phyloP scores from a whole-genome alignment of 2,888 invertebrate genomes.

The Glomeris marginata region DNA sequence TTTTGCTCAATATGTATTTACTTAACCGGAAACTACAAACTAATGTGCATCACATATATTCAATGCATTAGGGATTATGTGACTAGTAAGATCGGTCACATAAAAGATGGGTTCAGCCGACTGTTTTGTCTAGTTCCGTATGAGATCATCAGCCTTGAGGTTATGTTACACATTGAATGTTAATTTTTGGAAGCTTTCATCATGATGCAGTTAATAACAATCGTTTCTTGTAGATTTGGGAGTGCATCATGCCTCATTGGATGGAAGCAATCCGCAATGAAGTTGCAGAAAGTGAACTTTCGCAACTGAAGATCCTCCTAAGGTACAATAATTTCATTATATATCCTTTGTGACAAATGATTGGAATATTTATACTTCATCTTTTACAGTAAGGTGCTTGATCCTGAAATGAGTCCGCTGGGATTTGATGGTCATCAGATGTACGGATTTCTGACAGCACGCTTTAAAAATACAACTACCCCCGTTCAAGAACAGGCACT shows the following conservation, averaged over 20 bases:
- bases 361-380: not conserved
- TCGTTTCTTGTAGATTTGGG: constrained; percentile 48
- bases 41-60: not conserved
- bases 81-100: constrained; percentile 62
- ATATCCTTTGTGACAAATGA: not conserved
- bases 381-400: constrained; percentile 71
- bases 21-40: not conserved
- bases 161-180: constrained; percentile 30
- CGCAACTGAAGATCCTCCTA: constrained; percentile 64
- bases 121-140: constrained; percentile 94
- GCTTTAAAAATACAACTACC: constrained; percentile 63
- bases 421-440: constrained; percentile 89
- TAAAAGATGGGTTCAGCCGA: constrained; percentile 87
- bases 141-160: constrained; percentile 87
- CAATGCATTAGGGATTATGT: constrained; percentile 51
- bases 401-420: constrained; percentile 86
- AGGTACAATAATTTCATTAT: constrained; percentile 33
- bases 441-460: constrained; percentile 80
- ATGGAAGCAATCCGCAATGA: constrained; percentile 92
- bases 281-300: constrained; percentile 72
- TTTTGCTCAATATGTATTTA: too few relatives aligned
- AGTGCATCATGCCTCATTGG: constrained; percentile 98
- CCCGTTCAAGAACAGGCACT: constrained; percentile 75
- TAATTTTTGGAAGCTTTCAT: not conserved
- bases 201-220: not conserved